Base-by-base conservation (phyloP, 2,888 invertebrate species). In the Lithophane leautieri region DNA sequence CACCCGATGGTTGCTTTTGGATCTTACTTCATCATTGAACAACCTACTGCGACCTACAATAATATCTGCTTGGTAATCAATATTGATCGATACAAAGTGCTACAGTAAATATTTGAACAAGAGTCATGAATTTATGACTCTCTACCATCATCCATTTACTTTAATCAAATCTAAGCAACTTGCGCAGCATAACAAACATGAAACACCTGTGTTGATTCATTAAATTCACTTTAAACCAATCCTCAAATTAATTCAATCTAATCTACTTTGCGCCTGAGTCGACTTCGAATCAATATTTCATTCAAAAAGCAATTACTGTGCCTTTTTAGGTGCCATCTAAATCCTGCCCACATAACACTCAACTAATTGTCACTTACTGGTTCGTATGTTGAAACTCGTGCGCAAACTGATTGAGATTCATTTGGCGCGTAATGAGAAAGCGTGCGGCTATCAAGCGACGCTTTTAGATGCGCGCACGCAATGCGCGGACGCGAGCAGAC, bases 351-450 rank as follows among this genome's bases (percentile, higher is more conserved):
- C 84, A 82, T 81, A 86, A 68, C 82, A 76, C 40, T 54, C 19
- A 62, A 72, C 70, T 84, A 86, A 85, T 85, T 87, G 82, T 84
- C 78, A 79, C 76, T 84, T 68, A 71, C 65, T 52, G 25, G 70
- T 65, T 47, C 25, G 61, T 63, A 61, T 78, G 85, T 79, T 62
- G 79, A 82, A 85, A 85, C 79, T 79, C 82, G 80, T 80, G 79
- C 82, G 71, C 77, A 70, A 70, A 75, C 81, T 88, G 81, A 82
- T 89, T 89, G 85, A 70, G 82, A 89, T 89, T 89, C 89, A 83
- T 85, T 83, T 69, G 79, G 76, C 79, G 89, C 75, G 79, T 84
- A 89, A 88, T 87, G 86, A 83, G 89, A 88, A 89, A 88, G 88
- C 79, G 86, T 76, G 83, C 73, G 71, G 78, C 78, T 81, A 83